Percentiles rank a stretch among this genome's conserved stretches.
Evolutionary conservation across 2,888 invertebrate species (phyloP).

Genomic region (Caenorhabditis panamensis): DNA sequence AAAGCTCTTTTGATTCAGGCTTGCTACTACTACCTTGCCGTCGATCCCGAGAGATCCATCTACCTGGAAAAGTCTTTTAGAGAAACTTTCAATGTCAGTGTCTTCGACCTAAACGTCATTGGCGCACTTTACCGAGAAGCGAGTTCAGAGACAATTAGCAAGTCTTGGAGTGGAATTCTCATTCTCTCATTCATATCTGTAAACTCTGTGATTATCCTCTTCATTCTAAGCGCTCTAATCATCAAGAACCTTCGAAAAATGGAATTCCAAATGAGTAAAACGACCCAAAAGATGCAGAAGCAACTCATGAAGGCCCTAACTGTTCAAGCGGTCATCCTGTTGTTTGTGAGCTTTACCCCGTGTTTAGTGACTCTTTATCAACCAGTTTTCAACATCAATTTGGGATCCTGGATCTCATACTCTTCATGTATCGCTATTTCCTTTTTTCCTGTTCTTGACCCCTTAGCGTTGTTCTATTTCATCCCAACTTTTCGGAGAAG

Average conservation of each 20-base stretch:
- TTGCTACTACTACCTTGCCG: neutral
- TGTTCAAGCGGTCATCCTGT: constrained; percentile 16
- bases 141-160: neutral
- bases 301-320: constrained; percentile 11
- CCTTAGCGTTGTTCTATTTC: too few species aligned
- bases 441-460: too few species aligned
- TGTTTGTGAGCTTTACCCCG: constrained; percentile 14
- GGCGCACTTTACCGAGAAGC: neutral
- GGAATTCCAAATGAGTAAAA: neutral
- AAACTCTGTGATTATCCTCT: neutral
- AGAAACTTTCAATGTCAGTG: neutral
- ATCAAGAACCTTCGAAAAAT: neutral
- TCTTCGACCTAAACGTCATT: neutral
- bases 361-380: constrained; percentile 1
- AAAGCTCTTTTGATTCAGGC: too few species aligned
- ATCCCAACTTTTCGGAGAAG: too few species aligned
- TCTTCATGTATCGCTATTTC: constrained; percentile 9
- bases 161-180: neutral
- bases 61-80: neutral
- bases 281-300: neutral
- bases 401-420: neutral
- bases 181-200: neutral
- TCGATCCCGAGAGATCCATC: neutral
- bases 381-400: constrained; percentile 2
- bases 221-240: neutral